A percentile compares a stretch with the other conserved stretches of the same genome.
Evolutionary conservation across 2,888 invertebrate species (phyloP).

Genomic region (Chloroclystis v-ata): DNA sequence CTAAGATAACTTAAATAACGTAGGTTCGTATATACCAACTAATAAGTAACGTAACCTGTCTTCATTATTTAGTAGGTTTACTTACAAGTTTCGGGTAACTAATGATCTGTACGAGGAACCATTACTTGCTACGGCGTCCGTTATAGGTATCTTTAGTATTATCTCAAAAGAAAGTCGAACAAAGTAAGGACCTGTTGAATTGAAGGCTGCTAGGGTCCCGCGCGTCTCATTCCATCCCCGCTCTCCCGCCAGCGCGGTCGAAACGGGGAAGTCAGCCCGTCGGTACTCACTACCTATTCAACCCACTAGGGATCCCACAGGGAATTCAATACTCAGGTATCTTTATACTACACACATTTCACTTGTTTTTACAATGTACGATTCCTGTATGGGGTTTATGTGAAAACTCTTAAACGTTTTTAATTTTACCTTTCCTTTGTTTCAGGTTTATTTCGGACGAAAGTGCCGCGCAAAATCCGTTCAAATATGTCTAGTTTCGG

Average conservation of each 20-base stretch:
- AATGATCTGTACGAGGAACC: constrained; percentile 4
- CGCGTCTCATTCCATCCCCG: constrained; percentile 48
- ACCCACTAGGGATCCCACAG: constrained; percentile 14
- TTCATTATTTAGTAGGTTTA: not conserved
- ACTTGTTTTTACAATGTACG: not conserved
- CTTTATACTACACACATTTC: not conserved
- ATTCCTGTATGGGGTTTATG: too few relatives aligned
- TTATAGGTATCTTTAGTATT: constrained; percentile 11
- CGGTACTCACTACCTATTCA: constrained; percentile 22
- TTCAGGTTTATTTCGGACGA: constrained; percentile 33
- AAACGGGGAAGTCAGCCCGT: constrained; percentile 29
- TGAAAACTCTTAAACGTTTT: not conserved
- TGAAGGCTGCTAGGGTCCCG: constrained; percentile 31
- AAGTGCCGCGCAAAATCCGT: constrained; percentile 28
- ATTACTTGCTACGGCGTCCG: constrained; percentile 5
- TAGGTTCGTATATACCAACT: too few relatives aligned
- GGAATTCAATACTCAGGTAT: constrained; percentile 8
- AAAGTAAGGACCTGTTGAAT: constrained; percentile 59
- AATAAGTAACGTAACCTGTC: too few relatives aligned
- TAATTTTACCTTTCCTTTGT: constrained; percentile 27
- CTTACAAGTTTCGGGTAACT: constrained; percentile 3
- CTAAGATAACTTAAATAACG: too few relatives aligned
- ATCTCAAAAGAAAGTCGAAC: constrained; percentile 39
- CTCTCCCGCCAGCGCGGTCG: constrained; percentile 44
- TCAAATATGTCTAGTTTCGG: constrained; percentile 62